Conservation (phyloP, 2,797 vertebrate genomes). For the Micromesistius poutassou region DNA sequence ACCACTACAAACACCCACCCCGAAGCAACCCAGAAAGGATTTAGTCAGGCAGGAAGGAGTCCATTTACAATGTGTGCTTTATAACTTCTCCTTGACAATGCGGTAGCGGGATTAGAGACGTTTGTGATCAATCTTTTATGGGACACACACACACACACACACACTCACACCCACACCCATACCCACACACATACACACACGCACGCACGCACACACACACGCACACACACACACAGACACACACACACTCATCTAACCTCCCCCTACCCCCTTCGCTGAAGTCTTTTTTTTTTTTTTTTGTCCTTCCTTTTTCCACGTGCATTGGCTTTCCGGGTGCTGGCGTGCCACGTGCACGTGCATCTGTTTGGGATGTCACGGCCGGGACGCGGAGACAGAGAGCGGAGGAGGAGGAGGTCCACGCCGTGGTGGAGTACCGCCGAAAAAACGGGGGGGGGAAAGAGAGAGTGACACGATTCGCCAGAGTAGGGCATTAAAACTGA, state of each 20-base stretch:
- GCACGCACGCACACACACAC: too few relatives aligned
- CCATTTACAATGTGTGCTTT: constrained; percentile 97
- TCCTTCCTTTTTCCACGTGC: constrained; percentile 68
- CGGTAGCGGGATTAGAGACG: constrained; percentile 97
- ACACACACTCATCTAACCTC: too few relatives aligned
- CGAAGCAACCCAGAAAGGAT: constrained; percentile 86
- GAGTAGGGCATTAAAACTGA: constrained; percentile 92
- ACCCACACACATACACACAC: constrained; percentile 25
- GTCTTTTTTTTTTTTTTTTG: constrained; percentile 54
- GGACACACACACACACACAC: constrained; percentile 62
- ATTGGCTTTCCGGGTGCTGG: constrained; percentile 85
- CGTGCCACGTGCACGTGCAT: constrained; percentile 78
- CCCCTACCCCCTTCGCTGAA: constrained; percentile 47
- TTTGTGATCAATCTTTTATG: constrained; percentile 99
- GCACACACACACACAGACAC: too few relatives aligned
- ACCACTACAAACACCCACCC: constrained; percentile 63
- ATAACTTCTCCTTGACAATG: constrained; percentile 97
- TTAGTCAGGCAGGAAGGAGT: constrained; percentile 91
- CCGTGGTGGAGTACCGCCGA: constrained; percentile 13
- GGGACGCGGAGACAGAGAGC: constrained; percentile 36
- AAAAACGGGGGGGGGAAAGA: constrained; percentile 48
- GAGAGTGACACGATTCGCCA: constrained; percentile 84
- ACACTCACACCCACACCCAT: constrained; percentile 38
- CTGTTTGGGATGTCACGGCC: constrained; percentile 85
- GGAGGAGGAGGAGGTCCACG: constrained; percentile 73